A percentile compares a stretch with the other conserved stretches of the same genome.
phyloP scores from a whole-genome alignment of 2,113 vertebrate species.

The Alligator mississippiensis region DNA sequence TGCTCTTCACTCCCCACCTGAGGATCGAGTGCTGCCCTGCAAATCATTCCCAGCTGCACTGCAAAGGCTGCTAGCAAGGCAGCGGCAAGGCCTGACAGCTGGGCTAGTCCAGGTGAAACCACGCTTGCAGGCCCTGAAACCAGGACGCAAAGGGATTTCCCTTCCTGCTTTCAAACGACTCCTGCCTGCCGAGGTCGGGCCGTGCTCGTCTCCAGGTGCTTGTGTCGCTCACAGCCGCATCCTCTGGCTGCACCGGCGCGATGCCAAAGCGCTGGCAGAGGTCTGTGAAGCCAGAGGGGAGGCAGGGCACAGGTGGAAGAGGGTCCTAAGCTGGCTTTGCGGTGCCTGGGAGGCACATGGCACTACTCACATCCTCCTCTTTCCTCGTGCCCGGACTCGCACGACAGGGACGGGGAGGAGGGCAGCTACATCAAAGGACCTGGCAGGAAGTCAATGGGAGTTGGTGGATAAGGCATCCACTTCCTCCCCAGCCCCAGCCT shows the following conservation, averaged over 20 bases:
- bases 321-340: not conserved
- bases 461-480: not conserved
- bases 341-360: constrained; percentile 4
- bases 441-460: not conserved
- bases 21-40: not conserved
- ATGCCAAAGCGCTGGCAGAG: not conserved
- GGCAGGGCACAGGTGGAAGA: constrained; percentile 29
- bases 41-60: not conserved
- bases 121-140: not conserved
- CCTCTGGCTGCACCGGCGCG: not conserved
- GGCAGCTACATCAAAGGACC: constrained; percentile 38
- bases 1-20: not conserved
- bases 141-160: not conserved
- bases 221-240: not conserved
- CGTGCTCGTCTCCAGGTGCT: rapidly evolving
- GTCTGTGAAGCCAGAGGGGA: constrained; percentile 7
- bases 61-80: not conserved
- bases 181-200: not conserved
- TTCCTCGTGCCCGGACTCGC: constrained; percentile 27
- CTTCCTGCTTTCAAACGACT: rapidly evolving
- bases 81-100: not conserved
- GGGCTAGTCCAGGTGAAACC: not conserved
- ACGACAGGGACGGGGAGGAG: constrained; percentile 3
- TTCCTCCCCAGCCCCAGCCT: not conserved
- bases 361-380: constrained; percentile 15